A percentile compares a stretch with the other conserved stretches of the same genome.
Evolutionary conservation across 2,888 invertebrate species (phyloP).

Genomic region (Catocala sponsa): DNA sequence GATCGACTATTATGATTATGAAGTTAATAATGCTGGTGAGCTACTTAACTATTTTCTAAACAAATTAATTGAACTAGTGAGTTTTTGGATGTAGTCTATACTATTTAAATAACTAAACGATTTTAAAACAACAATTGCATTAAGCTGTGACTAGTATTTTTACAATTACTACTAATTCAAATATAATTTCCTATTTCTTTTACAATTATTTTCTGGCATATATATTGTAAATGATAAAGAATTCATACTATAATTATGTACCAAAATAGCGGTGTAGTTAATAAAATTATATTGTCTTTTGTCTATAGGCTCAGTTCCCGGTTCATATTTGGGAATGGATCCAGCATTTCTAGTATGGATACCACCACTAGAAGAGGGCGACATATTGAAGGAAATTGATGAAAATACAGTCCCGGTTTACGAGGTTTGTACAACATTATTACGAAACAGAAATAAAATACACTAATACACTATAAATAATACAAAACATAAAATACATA

Average conservation of each 20-base stretch:
- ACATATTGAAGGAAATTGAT: slow-evolving; percentile 89
- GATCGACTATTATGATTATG: slow-evolving; percentile 96
- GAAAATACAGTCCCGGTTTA: slow-evolving; percentile 81
- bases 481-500: no score
- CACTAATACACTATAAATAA: neutral
- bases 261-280: no score
- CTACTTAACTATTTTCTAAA: slow-evolving; percentile 18
- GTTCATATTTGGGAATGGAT: slow-evolving; percentile 96
- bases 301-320: slow-evolving; percentile 91
- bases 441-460: neutral
- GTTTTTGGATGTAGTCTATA: no score
- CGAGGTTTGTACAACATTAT: slow-evolving; percentile 63
- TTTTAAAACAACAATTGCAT: no score
- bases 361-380: slow-evolving; percentile 92
- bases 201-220: no score
- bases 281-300: neutral
- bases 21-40: slow-evolving; percentile 92
- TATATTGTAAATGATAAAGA: no score
- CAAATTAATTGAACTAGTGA: neutral
- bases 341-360: slow-evolving; percentile 96
- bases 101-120: no score
- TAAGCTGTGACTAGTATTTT: no score
- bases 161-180: no score
- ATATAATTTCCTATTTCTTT: no score
- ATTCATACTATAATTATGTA: no score